These are phyloP conservation scores for Paraplagusia blochii DNA, from an alignment of 2,113 vertebrate species.

Conservation along the genomic window DNA sequence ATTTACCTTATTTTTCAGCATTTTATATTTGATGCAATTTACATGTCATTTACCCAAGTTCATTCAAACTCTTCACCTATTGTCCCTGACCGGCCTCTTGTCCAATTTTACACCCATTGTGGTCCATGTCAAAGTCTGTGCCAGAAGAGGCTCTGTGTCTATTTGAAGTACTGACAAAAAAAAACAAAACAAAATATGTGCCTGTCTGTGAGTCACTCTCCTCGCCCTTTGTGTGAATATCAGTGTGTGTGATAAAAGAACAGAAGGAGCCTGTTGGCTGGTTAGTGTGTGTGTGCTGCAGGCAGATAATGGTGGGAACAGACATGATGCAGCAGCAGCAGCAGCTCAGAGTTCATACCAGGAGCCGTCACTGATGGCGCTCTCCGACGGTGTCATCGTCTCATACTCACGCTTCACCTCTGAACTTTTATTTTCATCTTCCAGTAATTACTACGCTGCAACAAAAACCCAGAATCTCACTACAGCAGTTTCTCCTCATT, in stretches of 20 bases:
- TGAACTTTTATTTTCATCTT: constrained; percentile 25
- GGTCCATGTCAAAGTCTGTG: no score
- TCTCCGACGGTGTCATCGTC: constrained; percentile 44
- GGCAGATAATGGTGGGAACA: constrained; percentile 70
- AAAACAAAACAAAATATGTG: not conserved
- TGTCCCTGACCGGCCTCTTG: no score
- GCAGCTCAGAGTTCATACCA: constrained; percentile 55
- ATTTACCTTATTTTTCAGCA: no score
- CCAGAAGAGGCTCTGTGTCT: no score
- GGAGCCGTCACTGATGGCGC: constrained; percentile 53
- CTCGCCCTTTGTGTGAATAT: constrained; percentile 54
- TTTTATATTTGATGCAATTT: no score
- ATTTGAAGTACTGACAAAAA: no score
- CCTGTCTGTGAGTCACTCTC: constrained; percentile 43
- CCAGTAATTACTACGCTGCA: constrained; percentile 15
- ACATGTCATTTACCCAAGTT: no score
- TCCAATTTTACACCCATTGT: no score
- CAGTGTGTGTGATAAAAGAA: constrained; percentile 64
- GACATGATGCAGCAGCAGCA: constrained; percentile 51
- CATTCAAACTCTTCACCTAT: no score
- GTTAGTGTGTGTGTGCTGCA: constrained; percentile 56
- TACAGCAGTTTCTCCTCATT: constrained; percentile 6
- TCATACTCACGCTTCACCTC: constrained; percentile 52
- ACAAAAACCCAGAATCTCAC: not conserved
- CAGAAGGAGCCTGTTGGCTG: constrained; percentile 70